Evolutionary conservation across 2,888 invertebrate genomes (phyloP), one percentile per base, ranked within the genome.

Genomic region (Lypha dubia): DNA sequence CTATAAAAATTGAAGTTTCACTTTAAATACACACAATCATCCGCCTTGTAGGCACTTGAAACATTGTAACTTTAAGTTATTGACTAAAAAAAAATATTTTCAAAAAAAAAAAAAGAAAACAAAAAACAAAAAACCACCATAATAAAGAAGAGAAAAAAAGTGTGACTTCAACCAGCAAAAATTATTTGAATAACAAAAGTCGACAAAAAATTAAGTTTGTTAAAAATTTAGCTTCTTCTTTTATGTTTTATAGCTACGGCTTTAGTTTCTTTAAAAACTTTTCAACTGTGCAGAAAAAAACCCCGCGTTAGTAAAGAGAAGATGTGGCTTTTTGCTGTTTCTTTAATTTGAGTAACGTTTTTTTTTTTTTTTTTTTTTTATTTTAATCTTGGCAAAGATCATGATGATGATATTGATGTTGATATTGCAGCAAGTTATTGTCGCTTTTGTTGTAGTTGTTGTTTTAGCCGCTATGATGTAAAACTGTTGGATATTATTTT

Each of bases 1-100:
- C 89, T 88, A 88, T 88, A 87, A 88, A 90, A 89, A 90, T 90
- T 90, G 88, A 90, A 90, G 90, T 89, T 88, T 86, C 89, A 88
- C 89, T 89, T 88, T 87, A 74, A 88, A 81, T 83, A 87, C 87
- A 84, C 73, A 71, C 56, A 63, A 11, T 32, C 15, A 28, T 46
- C 28, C 32, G 53, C 67, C 56, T 70, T 49, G 17, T 13, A 56
- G 73, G 53, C 73, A 68, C 46, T 58, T 62, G 68, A 84, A 88
- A 89, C 88, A 85, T 84, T 73, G 73, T 77, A 77, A 81, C 71
- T 74, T 70, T 22, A 73, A 71, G 67, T 65, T 74, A 81, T 83
- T 58, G 79, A 65, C 51, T 74, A 67, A 74, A 76, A n/a, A n/a
- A n/a, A 79, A 60, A n/a, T 20, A n/a, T n/a, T 11, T 80, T 46